Percentiles rank a stretch among this genome's conserved stretches.
Conservation (phyloP, 2,888 invertebrate genomes). For the Cynaeus angustus region DNA sequence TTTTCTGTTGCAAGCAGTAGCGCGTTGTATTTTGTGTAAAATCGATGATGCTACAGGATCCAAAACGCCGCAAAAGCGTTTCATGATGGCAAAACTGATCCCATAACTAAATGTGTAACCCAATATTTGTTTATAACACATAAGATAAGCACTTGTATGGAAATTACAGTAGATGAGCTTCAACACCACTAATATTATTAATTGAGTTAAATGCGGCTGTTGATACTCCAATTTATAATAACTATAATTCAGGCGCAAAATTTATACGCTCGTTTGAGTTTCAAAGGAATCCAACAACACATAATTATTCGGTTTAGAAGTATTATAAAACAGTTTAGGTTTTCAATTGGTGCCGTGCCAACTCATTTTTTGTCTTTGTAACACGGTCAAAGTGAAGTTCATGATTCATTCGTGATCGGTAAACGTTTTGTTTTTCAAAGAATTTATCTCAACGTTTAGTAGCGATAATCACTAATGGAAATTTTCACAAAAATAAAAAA, state of each 20-base stretch:
- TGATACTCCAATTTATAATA: slow-evolving; percentile 43
- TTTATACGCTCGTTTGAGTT: slow-evolving; percentile 19
- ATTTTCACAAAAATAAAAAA: no score
- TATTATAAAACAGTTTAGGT: slow-evolving; percentile 16
- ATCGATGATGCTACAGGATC: slow-evolving; percentile 46
- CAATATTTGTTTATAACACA: slow-evolving; percentile 49
- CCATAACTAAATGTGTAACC: slow-evolving; percentile 44
- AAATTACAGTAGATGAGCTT: slow-evolving; percentile 38
- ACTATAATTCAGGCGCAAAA: slow-evolving; percentile 28
- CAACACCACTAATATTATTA: slow-evolving; percentile 41
- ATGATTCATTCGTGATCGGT: slow-evolving; percentile 11
- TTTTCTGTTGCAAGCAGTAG: slow-evolving; percentile 33
- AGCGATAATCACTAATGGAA: no score
- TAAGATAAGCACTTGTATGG: slow-evolving; percentile 46
- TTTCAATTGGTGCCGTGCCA: slow-evolving; percentile 28
- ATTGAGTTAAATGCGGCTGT: slow-evolving; percentile 44
- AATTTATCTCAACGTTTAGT: no score
- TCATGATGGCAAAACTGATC: slow-evolving; percentile 41
- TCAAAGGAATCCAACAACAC: slow-evolving; percentile 28
- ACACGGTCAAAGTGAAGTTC: background rate
- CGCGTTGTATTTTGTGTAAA: slow-evolving; percentile 39
- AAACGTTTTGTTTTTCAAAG: slow-evolving; percentile 1
- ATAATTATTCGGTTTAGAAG: slow-evolving; percentile 17
- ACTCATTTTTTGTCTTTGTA: slow-evolving; percentile 10
- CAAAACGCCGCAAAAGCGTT: slow-evolving; percentile 41